A percentile compares a stretch with the other conserved stretches of the same genome.
Conservation (phyloP, 2,113 vertebrate genomes). For the Amphiprion ocellaris region DNA sequence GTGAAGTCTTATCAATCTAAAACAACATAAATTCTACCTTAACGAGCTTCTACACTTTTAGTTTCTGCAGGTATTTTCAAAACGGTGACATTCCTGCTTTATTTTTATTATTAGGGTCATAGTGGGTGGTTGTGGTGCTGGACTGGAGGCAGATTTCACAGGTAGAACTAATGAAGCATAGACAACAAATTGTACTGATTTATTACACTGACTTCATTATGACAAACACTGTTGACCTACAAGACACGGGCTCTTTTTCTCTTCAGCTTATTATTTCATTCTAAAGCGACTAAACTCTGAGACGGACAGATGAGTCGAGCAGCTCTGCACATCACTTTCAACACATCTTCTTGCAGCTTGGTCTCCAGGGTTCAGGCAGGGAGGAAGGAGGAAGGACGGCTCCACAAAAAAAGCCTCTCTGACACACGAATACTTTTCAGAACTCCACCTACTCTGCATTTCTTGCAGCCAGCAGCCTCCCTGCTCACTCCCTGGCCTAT, state of each 20-base stretch:
- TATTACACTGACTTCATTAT: constrained; percentile 1
- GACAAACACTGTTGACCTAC: constrained; percentile 9
- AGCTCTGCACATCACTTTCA: constrained; percentile 10
- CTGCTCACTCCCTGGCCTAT: constrained; percentile 20
- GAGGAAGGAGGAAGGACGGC: constrained; percentile 6
- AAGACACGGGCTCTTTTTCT: neutral
- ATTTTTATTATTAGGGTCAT: no score
- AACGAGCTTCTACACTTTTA: no score
- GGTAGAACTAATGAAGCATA: neutral
- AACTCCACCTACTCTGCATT: constrained; percentile 28
- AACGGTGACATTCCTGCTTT: no score
- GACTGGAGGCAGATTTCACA: no score
- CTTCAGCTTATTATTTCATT: neutral
- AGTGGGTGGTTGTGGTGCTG: no score
- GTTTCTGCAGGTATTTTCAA: no score
- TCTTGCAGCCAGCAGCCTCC: constrained; percentile 12
- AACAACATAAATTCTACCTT: no score
- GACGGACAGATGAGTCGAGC: neutral
- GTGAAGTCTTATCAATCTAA: no score
- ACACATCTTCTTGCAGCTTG: neutral
- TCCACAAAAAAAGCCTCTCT: constrained; percentile 4
- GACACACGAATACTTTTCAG: neutral
- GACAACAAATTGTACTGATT: constrained; percentile 6
- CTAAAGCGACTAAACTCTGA: neutral
- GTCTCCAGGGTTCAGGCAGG: constrained; percentile 15